Evolutionary conservation across 1,140 invertebrate genomes (phyloP).

Genomic region (Thalassaphorura encarpata): DNA sequence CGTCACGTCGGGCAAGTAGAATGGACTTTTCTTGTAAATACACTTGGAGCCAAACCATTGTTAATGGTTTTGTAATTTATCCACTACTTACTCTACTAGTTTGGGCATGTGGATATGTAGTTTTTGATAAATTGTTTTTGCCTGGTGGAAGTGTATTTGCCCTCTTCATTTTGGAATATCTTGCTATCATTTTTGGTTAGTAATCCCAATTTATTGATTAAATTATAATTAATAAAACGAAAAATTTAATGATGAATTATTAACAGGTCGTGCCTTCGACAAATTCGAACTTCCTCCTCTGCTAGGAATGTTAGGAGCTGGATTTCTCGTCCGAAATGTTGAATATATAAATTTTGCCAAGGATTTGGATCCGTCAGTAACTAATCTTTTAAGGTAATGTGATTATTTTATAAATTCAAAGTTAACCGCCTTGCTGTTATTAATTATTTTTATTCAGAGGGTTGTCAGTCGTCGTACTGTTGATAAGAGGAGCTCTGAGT

Average conservation of each 20-base stretch:
- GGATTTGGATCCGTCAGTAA: not conserved
- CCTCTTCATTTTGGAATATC: conserved; percentile 9
- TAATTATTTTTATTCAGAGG: conserved; percentile 9
- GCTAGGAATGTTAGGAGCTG: conserved; percentile 23
- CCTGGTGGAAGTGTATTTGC: conserved; percentile 19
- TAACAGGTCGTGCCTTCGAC: conserved; percentile 17
- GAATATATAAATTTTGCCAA: conserved; percentile 13
- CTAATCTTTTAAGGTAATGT: conserved; percentile 13
- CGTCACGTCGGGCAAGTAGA: too few relatives aligned
- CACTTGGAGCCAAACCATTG: not conserved
- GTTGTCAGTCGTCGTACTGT: conserved; percentile 24
- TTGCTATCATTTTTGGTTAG: conserved; percentile 16
- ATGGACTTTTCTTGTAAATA: too few relatives aligned
- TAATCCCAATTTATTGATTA: not conserved
- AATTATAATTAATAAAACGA: not conserved
- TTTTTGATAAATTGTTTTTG: conserved; percentile 14
- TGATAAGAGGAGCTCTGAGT: conserved; percentile 22
- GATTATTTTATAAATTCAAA: not conserved
- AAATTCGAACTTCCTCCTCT: conserved; percentile 17
- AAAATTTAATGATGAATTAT: not conserved
- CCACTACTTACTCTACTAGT: conserved; percentile 5
- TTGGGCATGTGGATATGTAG: conserved; percentile 19
- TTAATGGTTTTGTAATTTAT: not conserved
- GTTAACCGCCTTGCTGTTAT: not conserved
- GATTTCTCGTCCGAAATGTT: conserved; percentile 22